Evolutionary conservation across 2,888 invertebrate species (phyloP).

Genomic region (Andrena trimmerana): DNA sequence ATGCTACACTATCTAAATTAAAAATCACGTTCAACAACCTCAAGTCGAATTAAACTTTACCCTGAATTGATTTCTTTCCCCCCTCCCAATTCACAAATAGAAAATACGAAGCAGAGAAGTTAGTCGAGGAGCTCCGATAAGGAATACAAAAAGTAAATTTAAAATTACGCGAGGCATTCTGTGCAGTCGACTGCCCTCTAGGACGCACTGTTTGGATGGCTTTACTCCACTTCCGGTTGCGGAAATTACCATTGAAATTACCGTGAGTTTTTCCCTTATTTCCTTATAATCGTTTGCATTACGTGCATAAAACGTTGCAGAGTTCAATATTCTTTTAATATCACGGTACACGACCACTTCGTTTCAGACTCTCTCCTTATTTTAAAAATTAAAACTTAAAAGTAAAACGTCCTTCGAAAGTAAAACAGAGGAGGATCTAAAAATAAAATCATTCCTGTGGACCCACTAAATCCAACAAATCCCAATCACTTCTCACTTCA

Average conservation of each 20-base stretch:
- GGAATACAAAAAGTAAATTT: conserved; percentile 32
- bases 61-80: too few species aligned
- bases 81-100: background rate
- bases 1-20: too few species aligned
- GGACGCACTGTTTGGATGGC: conserved; percentile 39
- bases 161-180: conserved; percentile 21
- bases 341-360: background rate
- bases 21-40: too few species aligned
- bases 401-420: background rate
- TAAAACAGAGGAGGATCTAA: background rate
- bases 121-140: background rate
- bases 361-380: background rate
- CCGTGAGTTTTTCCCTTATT: conserved; percentile 16
- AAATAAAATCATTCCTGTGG: too few species aligned
- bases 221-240: conserved; percentile 28
- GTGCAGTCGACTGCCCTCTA: background rate
- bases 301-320: background rate
- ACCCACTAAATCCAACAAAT: too few species aligned
- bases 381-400: background rate
- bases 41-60: background rate
- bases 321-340: conserved; percentile 7
- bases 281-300: conserved; percentile 5
- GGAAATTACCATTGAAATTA: conserved; percentile 54
- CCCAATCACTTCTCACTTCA: too few species aligned
- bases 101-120: background rate